These are phyloP conservation scores for Poeciliopsis turneri DNA, from an alignment of 2,797 vertebrate genomes.

Conservation along the genomic window DNA sequence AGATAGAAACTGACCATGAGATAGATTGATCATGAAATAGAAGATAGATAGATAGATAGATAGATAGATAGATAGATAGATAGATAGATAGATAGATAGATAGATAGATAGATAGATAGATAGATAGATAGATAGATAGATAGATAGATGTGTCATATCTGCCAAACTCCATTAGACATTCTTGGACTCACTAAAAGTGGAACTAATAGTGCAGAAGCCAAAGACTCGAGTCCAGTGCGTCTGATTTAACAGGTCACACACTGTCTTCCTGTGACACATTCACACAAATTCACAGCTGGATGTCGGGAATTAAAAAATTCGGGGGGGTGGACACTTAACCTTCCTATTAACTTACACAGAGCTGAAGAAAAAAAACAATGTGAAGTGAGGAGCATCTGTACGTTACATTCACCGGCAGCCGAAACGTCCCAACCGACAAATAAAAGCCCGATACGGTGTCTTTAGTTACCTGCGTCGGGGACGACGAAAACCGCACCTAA, in stretches of 20 bases:
- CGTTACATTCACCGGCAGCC: constrained; percentile 25
- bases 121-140: neutral
- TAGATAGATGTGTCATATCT: constrained; percentile 29
- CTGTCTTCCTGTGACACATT: constrained; percentile 39
- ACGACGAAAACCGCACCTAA: constrained; percentile 73
- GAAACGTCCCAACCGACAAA: constrained; percentile 56
- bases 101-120: neutral
- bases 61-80: neutral
- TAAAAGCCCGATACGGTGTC: constrained; percentile 16
- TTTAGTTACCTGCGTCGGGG: constrained; percentile 66
- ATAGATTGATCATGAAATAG: neutral
- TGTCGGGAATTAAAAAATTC: constrained; percentile 61
- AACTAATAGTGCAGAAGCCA: constrained; percentile 49
- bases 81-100: constrained; percentile 11
- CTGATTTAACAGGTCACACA: constrained; percentile 52
- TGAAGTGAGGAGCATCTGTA: constrained; percentile 36
- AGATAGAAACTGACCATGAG: too few species aligned
- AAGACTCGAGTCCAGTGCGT: constrained; percentile 42
- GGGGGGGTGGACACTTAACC: neutral
- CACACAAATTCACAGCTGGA: constrained; percentile 19
- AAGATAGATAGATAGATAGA: constrained; percentile 37
- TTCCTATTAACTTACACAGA: constrained; percentile 2
- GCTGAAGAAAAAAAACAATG: too few species aligned
- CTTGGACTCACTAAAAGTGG: constrained; percentile 74
- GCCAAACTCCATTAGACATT: constrained; percentile 44